Evolutionary conservation across 2,888 invertebrate genomes (phyloP), one percentile per base, ranked within the genome.

Genomic region (Digitonthophagus gazella): DNA sequence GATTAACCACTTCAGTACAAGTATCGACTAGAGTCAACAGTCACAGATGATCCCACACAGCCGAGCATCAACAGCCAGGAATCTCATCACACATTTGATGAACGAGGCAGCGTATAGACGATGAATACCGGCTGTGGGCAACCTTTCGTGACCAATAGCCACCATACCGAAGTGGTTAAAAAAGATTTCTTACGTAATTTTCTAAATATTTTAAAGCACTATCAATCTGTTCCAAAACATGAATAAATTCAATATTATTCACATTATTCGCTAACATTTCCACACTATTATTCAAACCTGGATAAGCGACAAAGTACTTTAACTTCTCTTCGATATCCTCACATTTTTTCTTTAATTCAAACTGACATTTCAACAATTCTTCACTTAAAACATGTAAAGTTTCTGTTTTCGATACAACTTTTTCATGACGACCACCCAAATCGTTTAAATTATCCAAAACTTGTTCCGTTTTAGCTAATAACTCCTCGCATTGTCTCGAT

Each of bases 321-420:
- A 97, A 82, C 72, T 92, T 91, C 68, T 90, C 88, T 65, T 91
- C 91, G 67, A 98, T 91, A 68, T 90, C 91, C 72, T 92, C 90
- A 72, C 93, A 93, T 71, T 93, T 90, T 73, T 88, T 88, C 75
- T 93, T 93, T 4, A 98, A 85, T 75, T 91, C 89, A 65, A 90
- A 91, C 84, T 97, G 97, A 79, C 97, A 96, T 1, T 92, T 91
- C 71, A 97, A 88, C 4, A 98, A 84, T 78, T 97, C 93, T 78
- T 97, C 96, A 81, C 97, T 97, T 73, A 95, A 93, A 70, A 89
- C 90, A 80, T 98, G 96, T 2, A 98, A 84, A 0, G 95, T 93
- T 80, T 93, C 95, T 0, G 97, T 98, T 84, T 97, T 97, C 70
- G 92, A 90, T 0, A 96, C 93, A 0, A 97, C 97, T 78, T 92